Evolutionary conservation across 2,113 vertebrate genomes (phyloP).

Genomic region (Rhabdomys dilectus): DNA sequence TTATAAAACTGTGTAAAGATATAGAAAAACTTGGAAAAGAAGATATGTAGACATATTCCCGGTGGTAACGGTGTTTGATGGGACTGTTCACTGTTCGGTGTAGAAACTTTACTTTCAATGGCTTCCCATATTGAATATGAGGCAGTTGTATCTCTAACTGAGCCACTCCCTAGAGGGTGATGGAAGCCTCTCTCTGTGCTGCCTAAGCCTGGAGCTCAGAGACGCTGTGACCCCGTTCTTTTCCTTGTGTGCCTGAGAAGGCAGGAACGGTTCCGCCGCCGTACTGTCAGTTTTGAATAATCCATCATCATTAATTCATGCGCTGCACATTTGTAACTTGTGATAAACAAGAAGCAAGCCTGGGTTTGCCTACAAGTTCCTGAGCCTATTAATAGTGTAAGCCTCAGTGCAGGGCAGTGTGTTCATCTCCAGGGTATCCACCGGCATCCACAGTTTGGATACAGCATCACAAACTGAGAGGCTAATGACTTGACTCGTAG

Average conservation of each 20-base stretch:
- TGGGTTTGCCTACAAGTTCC: not conserved
- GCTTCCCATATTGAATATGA: not conserved
- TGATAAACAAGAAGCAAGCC: constrained; percentile 49
- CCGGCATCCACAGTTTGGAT: not conserved
- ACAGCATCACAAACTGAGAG: not conserved
- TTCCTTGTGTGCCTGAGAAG: not conserved
- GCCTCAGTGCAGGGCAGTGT: not conserved
- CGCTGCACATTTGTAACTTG: constrained; percentile 51
- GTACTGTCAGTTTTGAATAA: not conserved
- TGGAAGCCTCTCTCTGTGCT: not conserved
- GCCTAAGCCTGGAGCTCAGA: not conserved
- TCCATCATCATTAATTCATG: constrained; percentile 68
- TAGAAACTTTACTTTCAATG: not conserved
- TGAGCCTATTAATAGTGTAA: constrained; percentile 15
- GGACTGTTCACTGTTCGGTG: not conserved
- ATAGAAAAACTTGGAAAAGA: not conserved
- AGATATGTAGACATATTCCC: constrained; percentile 12
- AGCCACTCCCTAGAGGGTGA: not conserved
- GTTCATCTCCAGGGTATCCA: not conserved
- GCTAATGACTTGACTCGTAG: constrained; percentile 37
- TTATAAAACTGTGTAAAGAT: not conserved
- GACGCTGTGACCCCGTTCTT: not conserved
- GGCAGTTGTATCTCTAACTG: not conserved
- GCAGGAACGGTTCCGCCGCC: not conserved
- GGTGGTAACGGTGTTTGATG: not conserved